Evolutionary conservation across 1,140 invertebrate species (phyloP), one percentile per base, ranked within the genome.

Genomic region (Harlomillsia oculata): DNA sequence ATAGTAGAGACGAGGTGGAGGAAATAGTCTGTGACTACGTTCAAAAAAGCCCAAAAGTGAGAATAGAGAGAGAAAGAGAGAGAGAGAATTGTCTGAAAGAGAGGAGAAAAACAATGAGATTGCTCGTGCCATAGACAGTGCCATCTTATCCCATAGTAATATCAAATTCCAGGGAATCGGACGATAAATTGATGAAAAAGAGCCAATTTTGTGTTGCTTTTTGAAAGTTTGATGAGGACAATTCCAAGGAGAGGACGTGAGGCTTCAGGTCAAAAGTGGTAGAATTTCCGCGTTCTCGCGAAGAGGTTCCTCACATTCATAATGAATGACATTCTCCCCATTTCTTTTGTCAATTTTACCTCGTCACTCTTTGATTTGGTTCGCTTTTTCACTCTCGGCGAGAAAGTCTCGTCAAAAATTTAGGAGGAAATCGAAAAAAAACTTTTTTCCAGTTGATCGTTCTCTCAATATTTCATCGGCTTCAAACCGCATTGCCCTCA

Each of bases 341-440:
- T 62, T 62, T 56, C 60, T 65, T 62, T 60, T 65, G 64, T 62
- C 64, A 65, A 62, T 65, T 60, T 57, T 40, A 65, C 32, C 64
- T 65, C 64, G 64, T 65, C 64, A 65, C 64, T 65, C 64, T 65
- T 65, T 65, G 64, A 65, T 65, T 65, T 65, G 21, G 37, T 63
- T 48, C 46, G 46, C 53, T 53, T 54, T 46, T 40, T 55, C 49
- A 50, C 56, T 59, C 29, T 46, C 23, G n/a, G 55, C 52, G 55
- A 62, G 60, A 53, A 52, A 54, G 34, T 30, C 55, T 62, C 55
- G 36, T 62, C 43, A 62, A 62, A 62, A 62, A 62, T 62, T 62
- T 46, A 62, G 40, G 32, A 49, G 36, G 46, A 52, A 56, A 57
- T 62, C 52, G 60, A 50, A 55, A 62, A 58, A 53, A 54, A 53